Evolutionary conservation across 2,888 invertebrate species (phyloP).

Genomic region (Drosophila flavopinicola): DNA sequence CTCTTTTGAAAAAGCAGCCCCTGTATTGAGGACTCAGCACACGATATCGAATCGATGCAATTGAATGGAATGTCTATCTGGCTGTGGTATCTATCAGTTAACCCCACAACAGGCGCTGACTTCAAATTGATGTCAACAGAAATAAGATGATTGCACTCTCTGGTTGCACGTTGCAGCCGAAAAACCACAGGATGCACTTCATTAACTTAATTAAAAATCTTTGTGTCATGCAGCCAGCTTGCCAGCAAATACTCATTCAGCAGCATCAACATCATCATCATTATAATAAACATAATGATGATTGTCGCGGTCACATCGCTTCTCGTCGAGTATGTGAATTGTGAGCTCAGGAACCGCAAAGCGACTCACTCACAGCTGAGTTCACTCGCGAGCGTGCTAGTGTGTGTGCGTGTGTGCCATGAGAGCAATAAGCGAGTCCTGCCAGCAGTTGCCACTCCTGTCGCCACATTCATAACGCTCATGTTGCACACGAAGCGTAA

Average conservation of each 20-base stretch:
- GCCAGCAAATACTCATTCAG: constrained; percentile 18
- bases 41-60: constrained; percentile 3
- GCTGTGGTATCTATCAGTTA: constrained; percentile 8
- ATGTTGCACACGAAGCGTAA: constrained; percentile 68
- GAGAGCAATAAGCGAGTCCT: constrained; percentile 31
- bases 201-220: constrained; percentile 76
- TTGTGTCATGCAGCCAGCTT: constrained; percentile 33
- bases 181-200: constrained; percentile 73
- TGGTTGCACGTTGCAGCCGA: constrained; percentile 38
- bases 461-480: constrained; percentile 59
- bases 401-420: constrained; percentile 9
- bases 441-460: constrained; percentile 20
- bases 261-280: not conserved
- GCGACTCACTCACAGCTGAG: constrained; percentile 67
- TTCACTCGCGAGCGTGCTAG: constrained; percentile 45
- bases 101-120: constrained; percentile 12
- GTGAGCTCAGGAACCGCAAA: constrained; percentile 64
- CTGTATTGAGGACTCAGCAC: not conserved
- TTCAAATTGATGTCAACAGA: constrained; percentile 23
- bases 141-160: constrained; percentile 33
- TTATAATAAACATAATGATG: constrained; percentile 11
- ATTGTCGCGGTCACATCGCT: constrained; percentile 30
- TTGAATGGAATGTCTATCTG: constrained; percentile 11
- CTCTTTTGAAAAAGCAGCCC: not conserved
- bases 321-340: constrained; percentile 19